phyloP scores from a whole-genome alignment of 2,113 vertebrate genomes.

The Semnornis frantzii region DNA sequence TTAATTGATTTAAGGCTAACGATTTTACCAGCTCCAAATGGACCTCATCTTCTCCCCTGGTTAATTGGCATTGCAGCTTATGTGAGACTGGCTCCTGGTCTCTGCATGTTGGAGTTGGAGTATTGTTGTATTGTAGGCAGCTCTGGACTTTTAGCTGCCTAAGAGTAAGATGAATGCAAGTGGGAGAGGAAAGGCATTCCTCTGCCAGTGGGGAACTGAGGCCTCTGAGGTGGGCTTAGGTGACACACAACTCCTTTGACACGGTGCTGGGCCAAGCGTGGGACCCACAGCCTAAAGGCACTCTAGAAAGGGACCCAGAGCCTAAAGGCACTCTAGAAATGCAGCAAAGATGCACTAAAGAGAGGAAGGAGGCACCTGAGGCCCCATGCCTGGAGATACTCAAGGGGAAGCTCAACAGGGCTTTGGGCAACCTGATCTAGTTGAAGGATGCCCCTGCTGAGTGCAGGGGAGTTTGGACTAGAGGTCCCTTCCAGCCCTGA shows the following conservation, averaged over 20 bases:
- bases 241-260: not conserved
- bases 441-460: too few species aligned
- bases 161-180: not conserved
- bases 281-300: not conserved
- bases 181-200: not conserved
- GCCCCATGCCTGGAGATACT: too few species aligned
- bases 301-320: too few species aligned
- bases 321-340: not conserved
- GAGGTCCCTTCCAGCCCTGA: too few species aligned
- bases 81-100: not conserved
- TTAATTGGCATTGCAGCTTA: not conserved
- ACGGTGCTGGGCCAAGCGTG: not conserved
- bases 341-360: not conserved
- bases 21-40: slow-evolving; percentile 11
- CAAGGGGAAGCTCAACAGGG: too few species aligned
- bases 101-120: not conserved
- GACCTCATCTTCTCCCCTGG: not conserved
- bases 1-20: not conserved
- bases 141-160: not conserved
- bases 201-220: not conserved
- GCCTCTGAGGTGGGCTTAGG: not conserved
- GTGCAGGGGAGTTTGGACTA: too few species aligned
- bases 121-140: not conserved
- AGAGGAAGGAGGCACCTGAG: too few species aligned
- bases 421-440: too few species aligned